Base-by-base conservation (phyloP, 2,888 invertebrate genomes). In the Eubasilissa splendida region DNA sequence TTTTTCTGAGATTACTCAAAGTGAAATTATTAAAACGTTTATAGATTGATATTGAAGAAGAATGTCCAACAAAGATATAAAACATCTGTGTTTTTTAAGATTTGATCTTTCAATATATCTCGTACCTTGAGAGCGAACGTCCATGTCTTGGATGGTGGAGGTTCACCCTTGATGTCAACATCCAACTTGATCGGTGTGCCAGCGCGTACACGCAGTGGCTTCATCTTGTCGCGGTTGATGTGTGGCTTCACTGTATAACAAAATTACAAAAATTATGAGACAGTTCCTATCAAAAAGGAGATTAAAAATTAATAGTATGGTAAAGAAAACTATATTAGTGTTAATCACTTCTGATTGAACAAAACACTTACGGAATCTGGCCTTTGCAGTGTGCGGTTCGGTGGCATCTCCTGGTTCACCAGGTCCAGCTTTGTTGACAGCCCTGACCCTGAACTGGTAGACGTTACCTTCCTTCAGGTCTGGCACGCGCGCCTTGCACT, bases 121-220 rank as follows among this genome's bases (percentile, higher is more conserved):
- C 10, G 53, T 66, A 90, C 90, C 90, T 93, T 93, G 84, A 91
- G 92, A 70, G 91, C 92, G 85, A 95, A 93, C 83, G 91, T 93
- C 97, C 97, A 97, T 7, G 94, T 95, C 85, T 96, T 93, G 84
- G 93, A 94, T 88, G 99, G 99, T 86, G 97, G 95, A 74, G 99
- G 99, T 90, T 99, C 99, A 87, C 99, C 99, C 87, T 96, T 95
- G 85, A 98, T 96, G 88, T 98, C 97, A 3, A 99, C 97, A 87
- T 98, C 97, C 85, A 99, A 92, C 86, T 96, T 97, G 85, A 99
- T 95, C 10, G 94, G 91, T 86, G 97, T 95, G 0, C 99, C 98
- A 33, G 97, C 97, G 85, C 98, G 95, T 4, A 99, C 95, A 86
- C 96, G 95, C 0, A 97, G 91, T 1, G 95, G 94, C 83, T 96